Base-by-base conservation (phyloP, 2,113 vertebrate genomes). In the human (Homo sapiens) region DNA sequence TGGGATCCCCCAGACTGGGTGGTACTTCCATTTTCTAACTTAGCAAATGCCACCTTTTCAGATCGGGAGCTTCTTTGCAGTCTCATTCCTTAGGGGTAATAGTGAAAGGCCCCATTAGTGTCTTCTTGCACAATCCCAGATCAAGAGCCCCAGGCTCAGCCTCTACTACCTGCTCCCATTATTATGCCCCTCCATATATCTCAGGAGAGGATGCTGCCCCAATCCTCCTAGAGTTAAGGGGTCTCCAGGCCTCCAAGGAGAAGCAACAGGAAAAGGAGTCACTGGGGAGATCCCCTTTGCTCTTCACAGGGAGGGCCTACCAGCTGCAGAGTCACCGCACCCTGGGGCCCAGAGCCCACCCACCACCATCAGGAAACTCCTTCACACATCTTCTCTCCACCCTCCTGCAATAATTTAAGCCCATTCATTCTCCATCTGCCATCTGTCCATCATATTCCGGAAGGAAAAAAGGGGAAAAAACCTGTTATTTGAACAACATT, bases 401-500 rank as follows among this genome's bases (percentile, higher is more conserved):
- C 64, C 40, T 82, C 66, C 61, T 25, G 8, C 73, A 20, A 40
- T 6, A 23, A 52, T 17, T 79, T n/a, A 57, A 91, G 25, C n/a
- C 40, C 90, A 59, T 57, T 86, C n/a, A 52, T 38, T 79, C n/a
- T 89, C 95, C n/a, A 52, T 18, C 40, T 88, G 73, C 73, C 68
- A 72, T 90, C 50, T 92, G 55, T 82, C 93, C 61, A 66, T 95
- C 55, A 80, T 66, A 70, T 30, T 84, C 68, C 35, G 79, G 72
- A 89, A 96, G 40, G 73, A 81, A 80, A 68, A 66, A 30, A 8
- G 11, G 12, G 4, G 8, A 0, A 3, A 35, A 87, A 17, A 9
- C 4, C 68, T 73, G 40, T 79, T 90, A 85, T 94, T 95, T 91
- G 78, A 92, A 93, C 68, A 64, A 59, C 23, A 23, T 93, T 59